Conservation (phyloP, 2,797 vertebrate species). For the Parotocinclus haroldoi region DNA sequence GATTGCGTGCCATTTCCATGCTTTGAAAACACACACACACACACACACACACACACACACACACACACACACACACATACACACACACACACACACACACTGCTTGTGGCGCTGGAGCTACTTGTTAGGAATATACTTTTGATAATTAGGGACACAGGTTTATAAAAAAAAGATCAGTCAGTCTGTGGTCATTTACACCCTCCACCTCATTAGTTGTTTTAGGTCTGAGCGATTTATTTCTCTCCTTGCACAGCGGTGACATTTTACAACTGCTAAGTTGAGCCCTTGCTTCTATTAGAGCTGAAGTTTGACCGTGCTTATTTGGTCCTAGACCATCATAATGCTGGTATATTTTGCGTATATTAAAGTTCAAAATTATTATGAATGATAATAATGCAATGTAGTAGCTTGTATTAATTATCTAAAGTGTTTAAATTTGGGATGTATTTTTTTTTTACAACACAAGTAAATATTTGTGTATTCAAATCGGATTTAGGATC, state of each 20-base stretch:
- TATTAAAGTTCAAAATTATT: too few relatives aligned
- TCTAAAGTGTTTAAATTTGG: too few relatives aligned
- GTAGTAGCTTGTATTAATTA: too few relatives aligned
- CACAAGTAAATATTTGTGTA: too few relatives aligned
- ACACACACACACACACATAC: too few relatives aligned
- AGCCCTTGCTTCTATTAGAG: conserved; percentile 67
- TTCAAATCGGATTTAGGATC: too few relatives aligned
- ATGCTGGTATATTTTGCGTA: too few relatives aligned
- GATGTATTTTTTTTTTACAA: too few relatives aligned
- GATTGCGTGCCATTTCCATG: too few relatives aligned
- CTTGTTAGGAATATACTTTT: conserved; percentile 72
- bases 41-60: too few relatives aligned
- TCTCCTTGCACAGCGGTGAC: conserved; percentile 74
- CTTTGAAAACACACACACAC: too few relatives aligned
- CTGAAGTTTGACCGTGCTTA: conserved; percentile 11
- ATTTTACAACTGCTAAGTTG: conserved; percentile 79
- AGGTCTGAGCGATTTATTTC: conserved; percentile 81
- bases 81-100: conserved; percentile 68
- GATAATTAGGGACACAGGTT: conserved; percentile 74
- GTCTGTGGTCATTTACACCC: conserved; percentile 77
- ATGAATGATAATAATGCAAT: too few relatives aligned
- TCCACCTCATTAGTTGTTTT: conserved; percentile 83
- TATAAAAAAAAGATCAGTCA: conserved; percentile 79
- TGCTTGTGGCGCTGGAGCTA: conserved; percentile 73
- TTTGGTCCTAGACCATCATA: not conserved